These are phyloP conservation scores for Carterocephalus palaemon DNA, from an alignment of 2,888 invertebrate species.

Conservation along the genomic window DNA sequence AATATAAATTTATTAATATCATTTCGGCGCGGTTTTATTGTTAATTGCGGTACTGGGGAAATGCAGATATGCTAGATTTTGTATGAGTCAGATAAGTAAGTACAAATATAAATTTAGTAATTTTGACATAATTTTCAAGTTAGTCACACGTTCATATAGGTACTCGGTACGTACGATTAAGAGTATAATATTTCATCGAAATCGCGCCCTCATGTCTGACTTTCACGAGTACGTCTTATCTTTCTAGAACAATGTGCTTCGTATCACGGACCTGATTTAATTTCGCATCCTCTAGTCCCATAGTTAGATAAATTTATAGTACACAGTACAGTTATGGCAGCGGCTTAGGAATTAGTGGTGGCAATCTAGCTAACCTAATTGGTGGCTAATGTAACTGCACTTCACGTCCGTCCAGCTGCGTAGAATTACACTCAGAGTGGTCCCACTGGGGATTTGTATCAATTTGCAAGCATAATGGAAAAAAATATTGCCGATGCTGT, in stretches of 20 bases:
- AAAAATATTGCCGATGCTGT: constrained; percentile 8
- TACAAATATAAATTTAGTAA: too few relatives aligned
- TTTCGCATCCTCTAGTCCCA: constrained; percentile 1
- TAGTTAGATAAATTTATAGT: constrained; percentile 9
- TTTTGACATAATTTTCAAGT: too few relatives aligned
- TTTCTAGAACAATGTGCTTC: constrained; percentile 5
- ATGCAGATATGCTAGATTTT: too few relatives aligned
- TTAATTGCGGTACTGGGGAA: too few relatives aligned
- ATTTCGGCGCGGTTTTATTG: too few relatives aligned
- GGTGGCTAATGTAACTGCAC: constrained; percentile 53
- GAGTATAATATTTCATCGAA: too few relatives aligned
- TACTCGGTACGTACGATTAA: too few relatives aligned
- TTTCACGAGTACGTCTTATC: constrained; percentile 17
- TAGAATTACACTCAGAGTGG: constrained; percentile 50
- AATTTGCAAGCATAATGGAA: constrained; percentile 32
- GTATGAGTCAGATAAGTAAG: too few relatives aligned
- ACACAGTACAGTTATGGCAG: constrained; percentile 27
- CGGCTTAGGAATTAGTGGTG: constrained; percentile 56
- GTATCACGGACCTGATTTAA: constrained; percentile 18
- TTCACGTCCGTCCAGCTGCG: constrained; percentile 51
- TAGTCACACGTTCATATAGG: too few relatives aligned
- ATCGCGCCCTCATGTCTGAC: too few relatives aligned
- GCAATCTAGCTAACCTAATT: constrained; percentile 65
- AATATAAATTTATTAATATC: too few relatives aligned
- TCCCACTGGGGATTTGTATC: constrained; percentile 45